Evolutionary conservation across 2,113 vertebrate genomes (phyloP), one percentile per base, ranked within the genome.

Genomic region (Zeus faber): DNA sequence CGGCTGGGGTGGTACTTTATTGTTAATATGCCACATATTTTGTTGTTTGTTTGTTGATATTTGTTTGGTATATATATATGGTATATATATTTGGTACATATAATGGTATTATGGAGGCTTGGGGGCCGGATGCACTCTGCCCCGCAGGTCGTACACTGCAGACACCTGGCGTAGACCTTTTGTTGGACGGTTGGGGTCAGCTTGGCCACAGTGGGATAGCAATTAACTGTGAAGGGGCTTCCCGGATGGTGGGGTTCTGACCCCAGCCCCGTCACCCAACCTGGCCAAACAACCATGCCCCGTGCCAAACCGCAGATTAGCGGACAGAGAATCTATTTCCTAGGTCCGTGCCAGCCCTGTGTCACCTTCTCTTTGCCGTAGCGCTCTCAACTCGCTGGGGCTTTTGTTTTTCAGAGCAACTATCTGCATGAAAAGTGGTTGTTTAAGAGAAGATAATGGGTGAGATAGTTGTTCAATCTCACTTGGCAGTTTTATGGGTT

Each of bases 401-500:
- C 31, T 13, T n/a, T n/a, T 2, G 33, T 37, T n/a, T n/a, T n/a
- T n/a, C n/a, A n/a, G n/a, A n/a, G 9, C 27, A 37, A 37, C 13
- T n/a, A 37, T 37, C 33, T 9, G 13, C 11, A n/a, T 37, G 33
- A 6, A 37, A 37, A 37, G 13, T 37, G 33, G 6, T 37, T 14
- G 33, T 4, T 14, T 11, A 37, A 37, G n/a, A 37, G 33, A 37
- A 37, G 33, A 37, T 37, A 37, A 37, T 37, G 13, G 33, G 6
- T 37, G 13, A 37, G 33, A 4, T 37, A 14, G 33, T 37, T 37
- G 63, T 77, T 77, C 76, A 56, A 82, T 85, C 80, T 81, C 49
- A 67, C 57, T 64, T 83, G 59, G 61, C 66, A 71, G 44, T 55
- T 78, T 78, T 67, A 54, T 73, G 39, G 57, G n/a, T n/a, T n/a